Evolutionary conservation across 2,113 vertebrate genomes (phyloP).

Genomic region (Poeciliopsis prolifica): DNA sequence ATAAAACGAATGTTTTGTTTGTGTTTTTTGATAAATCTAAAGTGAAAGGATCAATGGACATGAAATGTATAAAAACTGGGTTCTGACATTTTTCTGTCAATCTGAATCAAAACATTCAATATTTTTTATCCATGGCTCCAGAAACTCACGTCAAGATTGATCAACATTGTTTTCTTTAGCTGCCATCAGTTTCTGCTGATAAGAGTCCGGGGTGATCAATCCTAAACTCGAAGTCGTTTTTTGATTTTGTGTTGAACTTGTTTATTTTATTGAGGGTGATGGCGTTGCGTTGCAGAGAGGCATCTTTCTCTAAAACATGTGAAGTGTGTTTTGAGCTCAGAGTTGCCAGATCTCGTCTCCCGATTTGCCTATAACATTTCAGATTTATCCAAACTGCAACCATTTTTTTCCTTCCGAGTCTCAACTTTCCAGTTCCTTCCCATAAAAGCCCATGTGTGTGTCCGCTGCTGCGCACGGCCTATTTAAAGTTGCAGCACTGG

Average conservation of each 20-base stretch:
- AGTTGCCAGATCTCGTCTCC: not conserved
- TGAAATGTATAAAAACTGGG: no score
- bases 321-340: slow-evolving; percentile 24
- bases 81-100: not conserved
- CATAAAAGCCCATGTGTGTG: slow-evolving; percentile 3
- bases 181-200: not conserved
- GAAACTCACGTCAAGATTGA: not conserved
- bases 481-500: not conserved
- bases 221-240: not conserved
- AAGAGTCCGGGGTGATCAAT: not conserved
- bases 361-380: not conserved
- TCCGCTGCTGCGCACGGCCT: not conserved
- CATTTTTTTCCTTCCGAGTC: not conserved
- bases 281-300: not conserved
- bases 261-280: not conserved
- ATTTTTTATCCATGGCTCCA: not conserved
- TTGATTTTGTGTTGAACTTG: not conserved
- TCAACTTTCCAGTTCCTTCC: not conserved
- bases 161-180: not conserved
- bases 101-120: not conserved
- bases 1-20: no score
- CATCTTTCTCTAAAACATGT: slow-evolving; percentile 10
- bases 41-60: no score
- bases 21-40: no score
- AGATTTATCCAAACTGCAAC: not conserved